Evolutionary conservation across 1,140 invertebrate genomes (phyloP).

Genomic region (Bombus superbus): DNA sequence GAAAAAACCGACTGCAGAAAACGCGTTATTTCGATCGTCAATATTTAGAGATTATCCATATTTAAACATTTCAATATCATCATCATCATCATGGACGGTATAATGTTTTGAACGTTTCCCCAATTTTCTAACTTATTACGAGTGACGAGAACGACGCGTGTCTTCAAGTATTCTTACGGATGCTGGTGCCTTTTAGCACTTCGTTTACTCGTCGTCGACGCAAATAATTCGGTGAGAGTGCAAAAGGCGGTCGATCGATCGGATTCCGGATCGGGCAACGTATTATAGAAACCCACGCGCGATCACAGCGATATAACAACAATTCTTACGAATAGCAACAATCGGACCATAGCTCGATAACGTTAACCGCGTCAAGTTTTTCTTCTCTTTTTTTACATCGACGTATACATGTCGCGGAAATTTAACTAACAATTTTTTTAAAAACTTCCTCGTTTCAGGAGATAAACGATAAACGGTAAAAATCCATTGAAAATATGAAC

Average conservation of each 20-base stretch:
- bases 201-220: slow-evolving; percentile 2
- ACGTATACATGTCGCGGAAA: neutral
- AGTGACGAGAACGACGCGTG: slow-evolving; percentile 46
- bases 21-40: neutral
- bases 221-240: slow-evolving; percentile 54
- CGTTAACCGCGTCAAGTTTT: slow-evolving; percentile 68
- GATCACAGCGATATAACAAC: slow-evolving; percentile 82
- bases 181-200: slow-evolving; percentile 18
- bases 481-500: slow-evolving; percentile 23
- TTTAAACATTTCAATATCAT: slow-evolving; percentile 59
- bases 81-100: slow-evolving; percentile 63
- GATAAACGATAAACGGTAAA: neutral
- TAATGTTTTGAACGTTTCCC: slow-evolving; percentile 66
- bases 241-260: slow-evolving; percentile 67
- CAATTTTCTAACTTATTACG: slow-evolving; percentile 47
- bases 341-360: slow-evolving; percentile 77
- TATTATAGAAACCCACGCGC: slow-evolving; percentile 72
- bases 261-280: slow-evolving; percentile 66
- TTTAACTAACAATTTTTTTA: neutral
- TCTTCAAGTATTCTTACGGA: slow-evolving; percentile 66
- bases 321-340: slow-evolving; percentile 83
- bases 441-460: neutral
- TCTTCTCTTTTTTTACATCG: slow-evolving; percentile 9
- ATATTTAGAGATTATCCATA: slow-evolving; percentile 19
- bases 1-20: neutral